These are phyloP conservation scores for Pseudochirops corinnae DNA, from an alignment of 2,797 vertebrate species.

Conservation along the genomic window DNA sequence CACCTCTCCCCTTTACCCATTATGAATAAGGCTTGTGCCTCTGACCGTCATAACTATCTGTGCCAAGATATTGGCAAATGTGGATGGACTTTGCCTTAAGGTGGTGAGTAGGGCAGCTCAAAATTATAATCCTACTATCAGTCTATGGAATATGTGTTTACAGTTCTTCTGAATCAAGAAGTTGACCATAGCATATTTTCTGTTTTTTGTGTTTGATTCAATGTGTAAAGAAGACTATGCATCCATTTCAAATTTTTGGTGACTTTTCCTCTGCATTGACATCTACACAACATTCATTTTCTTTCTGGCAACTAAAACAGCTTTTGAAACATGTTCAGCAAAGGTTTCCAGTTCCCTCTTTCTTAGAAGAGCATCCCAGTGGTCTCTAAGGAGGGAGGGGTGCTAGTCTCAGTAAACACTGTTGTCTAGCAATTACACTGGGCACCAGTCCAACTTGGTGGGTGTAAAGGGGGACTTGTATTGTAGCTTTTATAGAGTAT, in stretches of 20 bases:
- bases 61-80: background rate
- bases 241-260: background rate
- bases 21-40: background rate
- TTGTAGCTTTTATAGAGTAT: constrained; percentile 31
- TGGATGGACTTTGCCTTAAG: background rate
- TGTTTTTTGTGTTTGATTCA: constrained; percentile 8
- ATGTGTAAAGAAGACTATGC: background rate
- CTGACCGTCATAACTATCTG: background rate
- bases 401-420: constrained; percentile 27
- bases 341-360: constrained; percentile 43
- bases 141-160: background rate
- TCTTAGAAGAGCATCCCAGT: constrained; percentile 47
- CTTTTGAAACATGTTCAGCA: constrained; percentile 43
- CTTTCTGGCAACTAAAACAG: constrained; percentile 41
- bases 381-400: constrained; percentile 10
- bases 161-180: background rate
- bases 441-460: constrained; percentile 31
- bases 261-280: background rate
- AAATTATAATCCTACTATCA: background rate
- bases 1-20: background rate
- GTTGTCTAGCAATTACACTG: constrained; percentile 22
- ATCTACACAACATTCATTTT: constrained; percentile 13
- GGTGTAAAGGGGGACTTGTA: constrained; percentile 37
- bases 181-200: constrained; percentile 12
- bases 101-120: background rate